Conservation (phyloP, 1,140 invertebrate genomes). For the Danaus plexippus region DNA sequence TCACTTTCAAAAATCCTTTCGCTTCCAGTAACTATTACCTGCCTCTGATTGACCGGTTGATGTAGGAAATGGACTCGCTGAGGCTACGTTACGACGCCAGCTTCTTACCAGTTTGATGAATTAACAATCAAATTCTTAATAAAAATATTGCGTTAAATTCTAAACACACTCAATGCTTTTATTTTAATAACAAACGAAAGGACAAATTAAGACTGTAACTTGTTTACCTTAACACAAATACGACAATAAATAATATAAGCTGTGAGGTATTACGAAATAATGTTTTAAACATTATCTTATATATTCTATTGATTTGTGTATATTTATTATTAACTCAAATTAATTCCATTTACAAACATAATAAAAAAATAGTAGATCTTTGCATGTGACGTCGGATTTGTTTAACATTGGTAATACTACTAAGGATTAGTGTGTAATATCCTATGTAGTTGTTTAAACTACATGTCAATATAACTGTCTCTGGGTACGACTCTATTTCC, state of each 20-base stretch:
- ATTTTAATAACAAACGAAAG: too few relatives aligned
- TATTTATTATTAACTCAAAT: neutral
- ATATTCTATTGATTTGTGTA: slow-evolving; percentile 2
- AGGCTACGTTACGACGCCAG: slow-evolving; percentile 4
- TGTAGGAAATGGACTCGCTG: slow-evolving; percentile 10
- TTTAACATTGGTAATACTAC: too few relatives aligned
- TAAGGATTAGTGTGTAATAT: too few relatives aligned
- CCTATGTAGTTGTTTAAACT: neutral
- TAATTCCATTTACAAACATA: slow-evolving; percentile 1
- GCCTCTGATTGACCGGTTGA: slow-evolving; percentile 12
- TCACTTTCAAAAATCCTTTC: slow-evolving; percentile 27
- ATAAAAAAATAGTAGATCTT: neutral
- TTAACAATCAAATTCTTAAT: too few relatives aligned
- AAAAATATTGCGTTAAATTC: too few relatives aligned
- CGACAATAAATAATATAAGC: too few relatives aligned
- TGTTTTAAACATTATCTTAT: slow-evolving; percentile 1
- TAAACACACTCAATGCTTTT: too few relatives aligned
- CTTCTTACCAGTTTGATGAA: slow-evolving; percentile 1
- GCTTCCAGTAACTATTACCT: slow-evolving; percentile 13
- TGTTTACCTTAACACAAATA: too few relatives aligned
- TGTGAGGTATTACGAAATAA: neutral
- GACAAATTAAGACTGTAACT: too few relatives aligned
- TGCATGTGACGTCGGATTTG: too few relatives aligned
- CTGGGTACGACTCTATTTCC: neutral
- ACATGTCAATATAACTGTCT: slow-evolving; percentile 7